A percentile compares a stretch with the other conserved stretches of the same genome.
These are phyloP conservation scores for Lerema accius DNA, from an alignment of 1,140 invertebrate genomes.

Conservation along the genomic window DNA sequence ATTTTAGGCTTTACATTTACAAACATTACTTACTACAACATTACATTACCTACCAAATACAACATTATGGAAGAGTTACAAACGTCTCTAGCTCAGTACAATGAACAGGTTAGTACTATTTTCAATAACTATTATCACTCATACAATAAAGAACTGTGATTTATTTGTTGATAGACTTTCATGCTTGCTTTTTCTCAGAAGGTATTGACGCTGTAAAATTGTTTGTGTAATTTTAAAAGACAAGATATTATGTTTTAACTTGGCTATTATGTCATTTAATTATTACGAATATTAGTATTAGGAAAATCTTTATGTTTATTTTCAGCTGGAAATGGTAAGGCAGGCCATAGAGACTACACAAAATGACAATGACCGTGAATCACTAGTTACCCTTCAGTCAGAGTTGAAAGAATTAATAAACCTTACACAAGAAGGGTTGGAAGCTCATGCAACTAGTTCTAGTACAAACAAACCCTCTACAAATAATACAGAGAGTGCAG, in stretches of 20 bases:
- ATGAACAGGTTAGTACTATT: slow-evolving; percentile 81
- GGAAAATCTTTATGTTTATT: too few relatives aligned
- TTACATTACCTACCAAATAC: slow-evolving; percentile 5
- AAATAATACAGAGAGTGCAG: slow-evolving; percentile 37
- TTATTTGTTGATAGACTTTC: too few relatives aligned
- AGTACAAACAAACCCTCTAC: slow-evolving; percentile 33
- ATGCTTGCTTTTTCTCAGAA: too few relatives aligned
- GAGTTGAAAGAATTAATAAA: slow-evolving; percentile 86
- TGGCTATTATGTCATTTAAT: too few relatives aligned
- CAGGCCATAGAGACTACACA: slow-evolving; percentile 80
- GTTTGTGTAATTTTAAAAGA: too few relatives aligned
- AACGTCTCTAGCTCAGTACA: slow-evolving; percentile 79
- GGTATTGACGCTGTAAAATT: too few relatives aligned
- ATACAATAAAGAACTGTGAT: too few relatives aligned
- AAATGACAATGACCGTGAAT: slow-evolving; percentile 82
- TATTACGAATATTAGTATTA: not conserved
- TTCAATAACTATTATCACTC: too few relatives aligned
- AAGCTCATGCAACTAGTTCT: slow-evolving; percentile 45
- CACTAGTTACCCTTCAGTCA: slow-evolving; percentile 84
- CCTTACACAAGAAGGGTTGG: slow-evolving; percentile 84
- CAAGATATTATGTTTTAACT: too few relatives aligned
- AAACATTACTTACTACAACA: too few relatives aligned
- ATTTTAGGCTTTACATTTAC: too few relatives aligned
- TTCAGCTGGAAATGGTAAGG: slow-evolving; percentile 85
- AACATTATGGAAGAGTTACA: slow-evolving; percentile 57